Evolutionary conservation across 2,113 vertebrate species (phyloP).

Genomic region (Picathartes gymnocephalus): DNA sequence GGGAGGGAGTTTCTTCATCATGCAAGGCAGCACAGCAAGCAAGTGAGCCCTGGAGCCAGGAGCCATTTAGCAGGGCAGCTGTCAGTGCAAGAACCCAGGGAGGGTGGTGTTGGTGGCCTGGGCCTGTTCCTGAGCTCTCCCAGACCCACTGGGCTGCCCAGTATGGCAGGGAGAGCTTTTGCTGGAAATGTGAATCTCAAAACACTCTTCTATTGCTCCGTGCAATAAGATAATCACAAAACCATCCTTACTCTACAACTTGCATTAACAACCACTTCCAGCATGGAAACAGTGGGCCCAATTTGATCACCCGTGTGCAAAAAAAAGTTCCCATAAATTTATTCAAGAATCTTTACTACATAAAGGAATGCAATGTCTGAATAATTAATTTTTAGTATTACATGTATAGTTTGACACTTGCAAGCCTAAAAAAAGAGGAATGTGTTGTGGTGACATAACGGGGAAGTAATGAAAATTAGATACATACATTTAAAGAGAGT

Average conservation of each 20-base stretch:
- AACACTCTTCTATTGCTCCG: background rate
- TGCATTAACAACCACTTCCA: background rate
- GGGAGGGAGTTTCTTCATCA: background rate
- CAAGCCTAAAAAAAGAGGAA: background rate
- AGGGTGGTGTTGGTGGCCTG: background rate
- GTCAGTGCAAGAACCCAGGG: background rate
- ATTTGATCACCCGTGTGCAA: background rate
- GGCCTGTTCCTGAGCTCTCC: background rate
- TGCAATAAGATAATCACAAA: background rate
- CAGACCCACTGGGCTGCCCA: background rate
- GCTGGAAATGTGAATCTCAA: background rate
- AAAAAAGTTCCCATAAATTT: background rate
- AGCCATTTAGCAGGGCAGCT: background rate
- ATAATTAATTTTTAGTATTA: background rate
- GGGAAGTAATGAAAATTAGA: conserved; percentile 1
- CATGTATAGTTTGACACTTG: background rate
- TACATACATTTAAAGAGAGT: background rate
- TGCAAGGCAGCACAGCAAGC: background rate
- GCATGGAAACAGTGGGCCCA: background rate
- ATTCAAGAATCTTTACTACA: background rate
- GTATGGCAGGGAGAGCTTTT: background rate
- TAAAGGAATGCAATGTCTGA: background rate
- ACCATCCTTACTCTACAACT: background rate
- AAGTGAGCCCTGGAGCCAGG: background rate
- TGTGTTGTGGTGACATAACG: background rate